phyloP scores from a whole-genome alignment of 2,113 vertebrate species.

The Syngnathus scovelli region DNA sequence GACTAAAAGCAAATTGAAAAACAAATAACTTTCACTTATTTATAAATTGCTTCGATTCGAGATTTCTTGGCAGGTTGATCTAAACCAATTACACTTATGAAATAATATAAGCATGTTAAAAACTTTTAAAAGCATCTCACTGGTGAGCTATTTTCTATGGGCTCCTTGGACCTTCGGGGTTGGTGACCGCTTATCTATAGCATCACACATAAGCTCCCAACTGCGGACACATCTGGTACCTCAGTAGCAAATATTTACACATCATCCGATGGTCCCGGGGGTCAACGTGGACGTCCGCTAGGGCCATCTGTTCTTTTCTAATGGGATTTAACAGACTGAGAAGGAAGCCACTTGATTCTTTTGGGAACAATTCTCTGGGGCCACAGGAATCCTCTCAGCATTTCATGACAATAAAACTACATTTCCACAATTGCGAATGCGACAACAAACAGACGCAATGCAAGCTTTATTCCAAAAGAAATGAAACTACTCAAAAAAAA shows the following conservation, averaged over 20 bases:
- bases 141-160: too few species aligned
- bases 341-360: too few species aligned
- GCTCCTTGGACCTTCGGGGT: too few species aligned
- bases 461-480: too few species aligned
- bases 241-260: neutral
- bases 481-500: too few species aligned
- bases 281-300: neutral
- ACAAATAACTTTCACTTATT: slow-evolving; percentile 36
- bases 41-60: slow-evolving; percentile 17
- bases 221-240: neutral
- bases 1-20: slow-evolving; percentile 68
- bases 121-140: too few species aligned
- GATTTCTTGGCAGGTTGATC: slow-evolving; percentile 32
- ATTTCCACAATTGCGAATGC: too few species aligned
- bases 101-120: slow-evolving; percentile 16
- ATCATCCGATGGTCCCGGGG: neutral
- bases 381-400: too few species aligned
- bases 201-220: neutral
- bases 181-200: neutral
- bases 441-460: too few species aligned
- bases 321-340: neutral
- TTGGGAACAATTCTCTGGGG: too few species aligned
- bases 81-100: slow-evolving; percentile 37
- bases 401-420: too few species aligned
- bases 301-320: neutral